Conservation (phyloP, 2,113 vertebrate species). For the Argyrosomus japonicus region DNA sequence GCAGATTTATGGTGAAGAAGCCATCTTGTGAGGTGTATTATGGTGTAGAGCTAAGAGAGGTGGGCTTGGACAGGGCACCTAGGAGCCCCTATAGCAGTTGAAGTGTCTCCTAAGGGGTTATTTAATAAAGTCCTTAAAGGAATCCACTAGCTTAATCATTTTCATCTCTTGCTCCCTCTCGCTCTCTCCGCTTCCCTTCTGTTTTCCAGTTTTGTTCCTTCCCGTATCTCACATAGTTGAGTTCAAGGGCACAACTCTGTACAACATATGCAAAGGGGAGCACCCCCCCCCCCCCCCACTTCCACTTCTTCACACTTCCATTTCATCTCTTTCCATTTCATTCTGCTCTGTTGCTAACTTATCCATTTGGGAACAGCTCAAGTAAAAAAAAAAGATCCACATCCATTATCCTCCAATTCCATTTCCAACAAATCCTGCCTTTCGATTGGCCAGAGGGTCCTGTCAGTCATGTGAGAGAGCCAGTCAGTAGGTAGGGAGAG, state of each 20-base stretch:
- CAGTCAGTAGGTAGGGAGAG: constrained; percentile 92
- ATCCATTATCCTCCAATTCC: constrained; percentile 31
- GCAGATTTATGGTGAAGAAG: constrained; percentile 1
- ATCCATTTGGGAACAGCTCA: constrained; percentile 46
- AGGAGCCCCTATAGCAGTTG: constrained; percentile 28
- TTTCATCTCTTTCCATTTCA: constrained; percentile 6
- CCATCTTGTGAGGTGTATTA: background rate
- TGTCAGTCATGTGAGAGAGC: constrained; percentile 59
- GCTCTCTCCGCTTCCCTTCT: constrained; percentile 1
- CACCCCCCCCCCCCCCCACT: too few species aligned
- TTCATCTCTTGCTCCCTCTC: constrained; percentile 8
- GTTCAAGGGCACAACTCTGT: constrained; percentile 39
- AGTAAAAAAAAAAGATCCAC: constrained; percentile 23
- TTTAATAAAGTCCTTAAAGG: constrained; percentile 36
- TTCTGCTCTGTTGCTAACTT: constrained; percentile 28
- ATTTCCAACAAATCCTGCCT: constrained; percentile 32
- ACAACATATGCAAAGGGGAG: background rate
- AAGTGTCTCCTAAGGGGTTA: constrained; percentile 44
- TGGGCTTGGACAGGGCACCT: constrained; percentile 25
- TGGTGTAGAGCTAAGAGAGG: constrained; percentile 33
- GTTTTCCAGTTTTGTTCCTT: constrained; percentile 5
- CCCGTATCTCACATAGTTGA: background rate
- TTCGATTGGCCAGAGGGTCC: constrained; percentile 32
- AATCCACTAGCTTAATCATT: constrained; percentile 19
- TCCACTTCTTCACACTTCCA: background rate